Base-by-base conservation (phyloP, 2,888 invertebrate species). In the Abrostola tripartita region DNA sequence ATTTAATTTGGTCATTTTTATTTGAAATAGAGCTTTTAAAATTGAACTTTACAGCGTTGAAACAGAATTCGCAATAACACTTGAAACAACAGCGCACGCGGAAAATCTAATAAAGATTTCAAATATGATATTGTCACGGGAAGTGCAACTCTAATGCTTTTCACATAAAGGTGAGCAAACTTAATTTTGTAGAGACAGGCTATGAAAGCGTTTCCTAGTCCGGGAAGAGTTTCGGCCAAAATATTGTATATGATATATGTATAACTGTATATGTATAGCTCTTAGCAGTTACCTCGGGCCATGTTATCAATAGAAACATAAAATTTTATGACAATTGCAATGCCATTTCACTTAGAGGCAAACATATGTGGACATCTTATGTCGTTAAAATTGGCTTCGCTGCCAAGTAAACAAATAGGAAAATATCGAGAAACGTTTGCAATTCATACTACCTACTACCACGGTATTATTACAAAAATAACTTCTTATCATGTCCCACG, bases 41-140 rank as follows among this genome's bases (percentile, higher is more conserved):
- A 78, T 78, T 68, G 75, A 68, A 73, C 68, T 57, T 75, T 50
- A 73, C 67, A 65, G 65, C 58, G 52, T 61, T 61, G 58, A 60
- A 67, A 74, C 54, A 57, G 60, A 65, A 67, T 69, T 74, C 71
- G 58, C 65, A 79, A 74, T 74, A 78, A 76, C 68, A 73, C 70
- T 77, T 59, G 72, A 65, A 74, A 65, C 67, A 70, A 67, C 60
- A 59, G 58, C 51, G 61, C 54, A 64, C 38, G 62, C 62, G 61
- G 72, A 62, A 68, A 70, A 72, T 65, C 59, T 66, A 62, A 75
- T 73, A 75, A 75, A 70, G 54, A 65, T 68, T 73, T 77, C 53
- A 64, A 51, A 47, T 44, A 52, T 61, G 53, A 42, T 12, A 7
- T 0, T 36, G 61, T 47, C 24, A 12, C 12, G 8, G 42, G 11